Conservation (phyloP, 92 coral and sea anemone species). For the Umimayanthus kanabou region DNA sequence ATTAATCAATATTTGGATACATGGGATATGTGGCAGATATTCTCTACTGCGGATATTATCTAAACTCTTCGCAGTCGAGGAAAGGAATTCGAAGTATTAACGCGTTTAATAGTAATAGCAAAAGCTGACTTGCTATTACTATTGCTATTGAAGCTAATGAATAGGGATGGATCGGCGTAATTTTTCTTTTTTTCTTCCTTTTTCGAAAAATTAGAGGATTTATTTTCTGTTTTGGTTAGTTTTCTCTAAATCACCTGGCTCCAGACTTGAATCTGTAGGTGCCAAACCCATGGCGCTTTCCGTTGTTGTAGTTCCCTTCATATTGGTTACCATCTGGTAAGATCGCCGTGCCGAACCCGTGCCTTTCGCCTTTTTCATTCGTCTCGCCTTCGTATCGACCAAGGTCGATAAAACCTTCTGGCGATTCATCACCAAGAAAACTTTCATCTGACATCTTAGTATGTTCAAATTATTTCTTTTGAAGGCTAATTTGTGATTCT, state of each 20-base stretch:
- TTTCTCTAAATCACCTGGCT: conserved; percentile 46
- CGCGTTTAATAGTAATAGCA: too few relatives aligned
- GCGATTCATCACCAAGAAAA: conserved; percentile 21
- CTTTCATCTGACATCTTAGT: conserved; percentile 47
- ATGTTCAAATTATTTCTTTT: neutral
- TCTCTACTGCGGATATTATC: too few relatives aligned
- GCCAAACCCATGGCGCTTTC: conserved; percentile 81
- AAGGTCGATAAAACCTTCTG: neutral
- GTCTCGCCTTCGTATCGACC: conserved; percentile 78
- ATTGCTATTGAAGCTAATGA: too few relatives aligned
- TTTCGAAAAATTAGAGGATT: neutral
- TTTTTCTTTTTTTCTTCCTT: neutral
- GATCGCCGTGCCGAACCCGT: conserved; percentile 75
- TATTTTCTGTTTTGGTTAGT: neutral
- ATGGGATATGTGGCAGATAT: too few relatives aligned
- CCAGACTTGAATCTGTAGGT: conserved; percentile 60
- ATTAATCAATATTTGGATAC: too few relatives aligned
- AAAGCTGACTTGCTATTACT: too few relatives aligned
- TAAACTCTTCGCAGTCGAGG: too few relatives aligned
- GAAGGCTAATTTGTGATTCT: neutral
- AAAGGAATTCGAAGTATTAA: too few relatives aligned
- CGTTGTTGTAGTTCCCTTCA: conserved; percentile 73
- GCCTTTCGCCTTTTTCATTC: conserved; percentile 71
- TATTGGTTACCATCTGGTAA: conserved; percentile 76
- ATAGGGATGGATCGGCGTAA: too few relatives aligned